Conservation (phyloP, 1,140 invertebrate genomes). For the Mactra quadrangularis region DNA sequence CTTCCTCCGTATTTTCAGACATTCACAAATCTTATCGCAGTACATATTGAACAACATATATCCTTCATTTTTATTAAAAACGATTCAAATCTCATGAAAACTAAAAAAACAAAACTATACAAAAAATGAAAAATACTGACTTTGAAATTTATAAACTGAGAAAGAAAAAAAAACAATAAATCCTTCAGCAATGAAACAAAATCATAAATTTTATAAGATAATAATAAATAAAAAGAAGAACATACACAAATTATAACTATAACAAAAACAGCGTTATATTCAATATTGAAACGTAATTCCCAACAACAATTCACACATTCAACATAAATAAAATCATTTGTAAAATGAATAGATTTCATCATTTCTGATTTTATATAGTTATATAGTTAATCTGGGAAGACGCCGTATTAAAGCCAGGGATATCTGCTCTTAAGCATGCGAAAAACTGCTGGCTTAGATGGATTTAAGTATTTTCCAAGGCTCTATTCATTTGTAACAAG, state of each 20-base stretch:
- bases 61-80: too few species aligned
- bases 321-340: constrained; percentile 36
- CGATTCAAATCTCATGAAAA: too few species aligned
- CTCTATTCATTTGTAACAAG: neutral
- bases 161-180: too few species aligned
- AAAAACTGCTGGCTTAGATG: constrained; percentile 50
- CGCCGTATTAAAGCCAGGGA: constrained; percentile 38
- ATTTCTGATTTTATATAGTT: constrained; percentile 53
- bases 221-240: too few species aligned
- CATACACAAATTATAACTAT: neutral
- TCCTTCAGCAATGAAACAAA: too few species aligned
- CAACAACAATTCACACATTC: constrained; percentile 16
- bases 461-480: constrained; percentile 27
- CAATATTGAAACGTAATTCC: neutral
- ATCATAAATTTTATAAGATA: too few species aligned
- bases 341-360: constrained; percentile 11
- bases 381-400: constrained; percentile 38
- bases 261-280: neutral
- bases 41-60: too few species aligned
- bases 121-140: too few species aligned
- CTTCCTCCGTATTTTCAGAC: too few species aligned
- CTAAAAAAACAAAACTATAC: too few species aligned
- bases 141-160: too few species aligned
- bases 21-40: too few species aligned
- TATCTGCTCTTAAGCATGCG: constrained; percentile 43